Evolutionary conservation across 2,888 invertebrate genomes (phyloP), one percentile per base, ranked within the genome.

Genomic region (Scaptomyza flava): DNA sequence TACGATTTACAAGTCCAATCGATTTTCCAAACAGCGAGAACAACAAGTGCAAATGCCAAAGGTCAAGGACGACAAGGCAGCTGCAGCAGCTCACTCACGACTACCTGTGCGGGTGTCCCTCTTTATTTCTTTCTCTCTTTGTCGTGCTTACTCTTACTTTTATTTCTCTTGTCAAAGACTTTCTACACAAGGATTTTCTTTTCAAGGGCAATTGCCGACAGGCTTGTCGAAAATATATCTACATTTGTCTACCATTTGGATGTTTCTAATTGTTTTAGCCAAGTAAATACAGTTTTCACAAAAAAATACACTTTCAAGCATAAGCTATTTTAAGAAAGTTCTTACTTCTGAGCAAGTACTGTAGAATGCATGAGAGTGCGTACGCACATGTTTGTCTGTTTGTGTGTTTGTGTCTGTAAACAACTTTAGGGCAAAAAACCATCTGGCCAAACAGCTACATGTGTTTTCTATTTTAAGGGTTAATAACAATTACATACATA

Each of bases 41-140:
- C 85, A 85, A 83, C 77, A 83, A 88, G 83, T 82, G 82, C 54
- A 73, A 60, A 70, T 52, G 72, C 30, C 46, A 85, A 89, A 89
- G 84, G 84, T 85, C 89, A 85, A 85, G 84, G 84, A 87, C 63
- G 50, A 53, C n/a, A 23, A 56, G 57, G 38, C 66, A 65, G 72
- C 52, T 66, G 62, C 68, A 58, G 63, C 62, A 20, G 34, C 50
- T 47, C 17, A 11, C 50, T 47, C 17, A 11, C 48, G 34, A 38
- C 65, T 81, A 85, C 82, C 82, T 85, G 87, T 77, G 79, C 51
- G 66, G 63, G 54, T 57, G 68, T 47, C 8, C 14, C 31, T 9
- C 6, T 27, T 38, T n/a, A 23, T 61, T 50, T 61, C 41, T 17
- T 2, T 34, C 38, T 43, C 42, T 41, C 31, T n/a, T 20, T 27